These are phyloP conservation scores for Picus viridis DNA, from an alignment of 2,797 vertebrate genomes.

Conservation along the genomic window DNA sequence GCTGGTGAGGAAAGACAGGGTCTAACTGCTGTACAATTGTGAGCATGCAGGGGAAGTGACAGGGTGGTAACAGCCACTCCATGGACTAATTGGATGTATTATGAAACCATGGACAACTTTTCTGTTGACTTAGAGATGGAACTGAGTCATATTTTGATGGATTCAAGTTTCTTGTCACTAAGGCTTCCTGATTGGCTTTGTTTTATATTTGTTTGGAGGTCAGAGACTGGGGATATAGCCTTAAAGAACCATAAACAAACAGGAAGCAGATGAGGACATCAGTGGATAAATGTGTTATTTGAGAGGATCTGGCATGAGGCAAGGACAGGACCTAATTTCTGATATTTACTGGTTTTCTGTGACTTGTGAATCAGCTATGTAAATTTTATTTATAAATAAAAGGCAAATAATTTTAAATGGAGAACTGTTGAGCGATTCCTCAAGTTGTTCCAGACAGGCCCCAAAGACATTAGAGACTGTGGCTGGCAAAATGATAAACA, in stretches of 20 bases:
- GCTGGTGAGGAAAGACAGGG: background rate
- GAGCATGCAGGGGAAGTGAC: background rate
- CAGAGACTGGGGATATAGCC: background rate
- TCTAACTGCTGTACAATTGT: background rate
- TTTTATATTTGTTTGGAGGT: background rate
- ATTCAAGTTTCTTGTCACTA: background rate
- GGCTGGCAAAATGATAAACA: conserved; percentile 55
- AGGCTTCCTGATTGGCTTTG: background rate
- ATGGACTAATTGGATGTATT: background rate
- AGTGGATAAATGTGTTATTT: background rate
- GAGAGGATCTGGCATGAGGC: background rate
- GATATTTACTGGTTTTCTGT: background rate
- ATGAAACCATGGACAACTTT: background rate
- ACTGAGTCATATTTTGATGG: background rate
- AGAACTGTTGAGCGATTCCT: conserved; percentile 12
- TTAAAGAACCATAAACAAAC: background rate
- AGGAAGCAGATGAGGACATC: background rate
- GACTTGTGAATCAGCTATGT: background rate
- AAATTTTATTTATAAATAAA: conserved; percentile 45
- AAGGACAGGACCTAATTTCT: conserved; percentile 17
- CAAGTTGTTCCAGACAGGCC: conserved; percentile 4
- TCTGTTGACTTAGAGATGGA: background rate
- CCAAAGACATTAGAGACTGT: conserved; percentile 34
- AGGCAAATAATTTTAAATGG: conserved; percentile 18
- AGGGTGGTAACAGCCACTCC: background rate